Evolutionary conservation across 2,113 vertebrate genomes (phyloP), one percentile per base, ranked within the genome.

Genomic region (Ptilorrhoa leucosticta): DNA sequence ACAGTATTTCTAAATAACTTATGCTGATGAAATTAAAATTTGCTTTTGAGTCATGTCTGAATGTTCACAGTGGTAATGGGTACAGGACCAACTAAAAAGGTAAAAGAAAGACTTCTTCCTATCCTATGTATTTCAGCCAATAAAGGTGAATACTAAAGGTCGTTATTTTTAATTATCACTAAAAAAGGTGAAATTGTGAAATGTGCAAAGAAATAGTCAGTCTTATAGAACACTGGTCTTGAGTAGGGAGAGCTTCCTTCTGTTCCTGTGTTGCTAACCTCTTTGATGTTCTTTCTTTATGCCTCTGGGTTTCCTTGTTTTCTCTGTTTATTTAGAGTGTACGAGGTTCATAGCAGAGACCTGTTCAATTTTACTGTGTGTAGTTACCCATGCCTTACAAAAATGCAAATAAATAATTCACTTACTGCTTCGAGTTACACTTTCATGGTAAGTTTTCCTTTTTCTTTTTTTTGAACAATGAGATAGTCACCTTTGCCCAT

Each of bases 401-500:
- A 96, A 83, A 91, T 42, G 53, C 28, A 90, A 94, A 90, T 83
- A 83, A 92, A 76, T 95, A 69, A 69, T 85, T 95, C 45, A 48
- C 10, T 17, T 80, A 44, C 28, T 75, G 15, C 61, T 77, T 83
- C 0, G 0, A 2, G 1, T 83, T 76, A 40, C 28, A 37, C n/a
- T 90, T 79, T 82, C 57, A 80, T n/a, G 40, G 33, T 37, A 61
- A 63, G 17, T 3, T 65, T 42, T 61, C n/a, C n/a, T 28, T 53
- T 17, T n/a, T 7, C 0, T n/a, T 31, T 76, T 76, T 86, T 70
- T 82, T 14, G 7, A 93, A 48, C 17, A 50, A 14, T 11, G 28
- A 54, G 17, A 37, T 58, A 66, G 35, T 54, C 1, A 44, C 53
- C 40, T 91, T 72, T 85, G 48, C 24, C 8, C 7, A 6, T 37